Evolutionary conservation across 1,140 invertebrate genomes (phyloP).

Genomic region (Rhynchophorus ferrugineus): DNA sequence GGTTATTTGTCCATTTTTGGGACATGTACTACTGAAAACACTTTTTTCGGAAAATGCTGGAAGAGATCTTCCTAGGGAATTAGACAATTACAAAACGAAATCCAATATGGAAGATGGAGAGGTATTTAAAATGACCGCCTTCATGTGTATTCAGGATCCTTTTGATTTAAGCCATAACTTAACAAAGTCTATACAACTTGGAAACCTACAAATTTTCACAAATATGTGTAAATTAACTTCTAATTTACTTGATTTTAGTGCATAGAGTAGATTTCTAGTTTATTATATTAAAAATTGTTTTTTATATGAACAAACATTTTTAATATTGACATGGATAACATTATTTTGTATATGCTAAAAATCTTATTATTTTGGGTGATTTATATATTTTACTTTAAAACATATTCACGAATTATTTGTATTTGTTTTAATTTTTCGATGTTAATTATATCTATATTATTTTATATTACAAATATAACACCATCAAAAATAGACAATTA

Average conservation of each 20-base stretch:
- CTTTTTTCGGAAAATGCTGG: slow-evolving; percentile 29
- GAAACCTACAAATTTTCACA: slow-evolving; percentile 29
- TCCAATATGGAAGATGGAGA: slow-evolving; percentile 26
- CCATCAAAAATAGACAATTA: no score
- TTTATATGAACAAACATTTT: no score
- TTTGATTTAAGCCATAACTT: slow-evolving; percentile 44
- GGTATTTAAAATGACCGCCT: slow-evolving; percentile 29
- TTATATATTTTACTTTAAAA: no score
- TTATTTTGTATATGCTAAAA: no score
- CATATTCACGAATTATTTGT: no score
- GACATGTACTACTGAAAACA: slow-evolving; percentile 31
- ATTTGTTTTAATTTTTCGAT: no score
- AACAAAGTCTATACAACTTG: slow-evolving; percentile 33
- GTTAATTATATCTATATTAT: no score
- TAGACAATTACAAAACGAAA: slow-evolving; percentile 33
- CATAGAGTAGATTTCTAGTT: slow-evolving; percentile 1
- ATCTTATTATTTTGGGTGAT: no score
- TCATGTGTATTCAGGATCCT: slow-evolving; percentile 43
- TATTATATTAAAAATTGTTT: not conserved
- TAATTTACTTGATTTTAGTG: no score
- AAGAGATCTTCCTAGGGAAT: slow-evolving; percentile 31
- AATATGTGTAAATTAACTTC: slow-evolving; percentile 25
- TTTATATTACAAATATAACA: no score
- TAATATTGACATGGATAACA: no score
- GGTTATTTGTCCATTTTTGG: slow-evolving; percentile 40